Evolutionary conservation across 1,140 invertebrate species (phyloP), one percentile per base, ranked within the genome.

Genomic region (Calosoma granatense): DNA sequence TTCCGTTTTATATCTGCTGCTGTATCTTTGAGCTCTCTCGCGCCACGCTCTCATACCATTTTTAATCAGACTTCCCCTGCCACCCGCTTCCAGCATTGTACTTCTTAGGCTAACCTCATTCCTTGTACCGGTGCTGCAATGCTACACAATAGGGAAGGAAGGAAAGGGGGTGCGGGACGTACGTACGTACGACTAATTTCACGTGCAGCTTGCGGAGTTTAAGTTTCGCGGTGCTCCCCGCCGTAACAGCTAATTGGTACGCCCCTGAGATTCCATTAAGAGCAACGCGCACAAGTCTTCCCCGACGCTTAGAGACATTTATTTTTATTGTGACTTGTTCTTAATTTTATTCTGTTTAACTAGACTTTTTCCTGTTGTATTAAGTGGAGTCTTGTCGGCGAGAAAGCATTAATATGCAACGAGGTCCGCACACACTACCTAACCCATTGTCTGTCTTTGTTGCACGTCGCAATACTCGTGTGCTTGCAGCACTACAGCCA

Each of bases 271-370:
- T 63, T 61, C 59, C 60, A 60, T 66, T 60, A 51, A 56, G 57
- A 57, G 68, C 57, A 60, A 63, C 58, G 60, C 61, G n/a, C n/a
- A n/a, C n/a, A n/a, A 62, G 64, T 56, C 64, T 58, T 62, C 62
- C 60, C 64, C 58, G 64, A 65, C 64, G 61, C 65, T 57, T 54
- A 56, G 52, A 61, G 58, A 64, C 60, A 58, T 62, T 62, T 61
- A 59, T 58, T 59, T 60, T 60, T 64, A 59, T 59, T 54, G 57
- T 47, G 41, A 58, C 53, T 57, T 59, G 58, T 60, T 39, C 56
- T 59, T 61, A 61, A 61, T 61, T 61, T 57, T 59, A 59, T 61
- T 61, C 58, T 59, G 58, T 57, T 59, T 59, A 61, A 57, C 60
- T 55, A 59, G 58, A 53, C 53, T 61, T 56, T 55, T 57, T 58